Evolutionary conservation across 1,140 invertebrate genomes (phyloP), one percentile per base, ranked within the genome.

Genomic region (Drosophila dunni): DNA sequence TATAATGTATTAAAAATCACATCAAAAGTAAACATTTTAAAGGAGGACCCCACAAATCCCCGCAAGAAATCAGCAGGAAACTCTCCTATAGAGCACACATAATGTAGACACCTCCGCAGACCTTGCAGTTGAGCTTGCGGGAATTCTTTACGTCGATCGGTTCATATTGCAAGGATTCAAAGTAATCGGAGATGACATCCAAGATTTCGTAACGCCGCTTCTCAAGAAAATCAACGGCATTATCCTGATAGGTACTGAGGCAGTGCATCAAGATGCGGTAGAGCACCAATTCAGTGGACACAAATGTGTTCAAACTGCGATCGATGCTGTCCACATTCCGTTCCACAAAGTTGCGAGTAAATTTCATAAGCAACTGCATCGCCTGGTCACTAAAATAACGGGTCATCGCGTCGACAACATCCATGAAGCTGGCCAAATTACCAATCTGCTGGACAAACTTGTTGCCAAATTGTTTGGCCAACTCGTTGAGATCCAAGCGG

Each of bases 371-470:
- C 1, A 88, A 10, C 10, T 89, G 69, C 8, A 79, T 51, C 5
- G 76, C 69, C 13, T 68, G 48, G 0, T 88, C 70, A 33, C 62
- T 77, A 15, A 85, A 90, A 60, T 90, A 89, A 6, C 56, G 62
- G 4, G 51, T 56, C 62, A 90, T 58, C 3, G 69, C 76, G 15
- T 78, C 73, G 3, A 90, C n/a, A 1, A 91, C 72, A 20, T 91
- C 90, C 24, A 72, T 57, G 9, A 91, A 75, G 56, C 62, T 91
- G 44, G 57, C 29, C 5, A 72, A 7, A 46, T 80, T 78, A 6
- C 75, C 48, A 6, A 91, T 91, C 9, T 91, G 90, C 10, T 80
- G 64, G 1, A 91, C 90, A 50, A 91, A 90, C 58, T 89, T 84
- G 0, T 6, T 7, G 3, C 90, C 90, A 51, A 85, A 84, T 6